Evolutionary conservation across 2,113 vertebrate genomes (phyloP), one percentile per base, ranked within the genome.

Genomic region (Plotosus lineatus): DNA sequence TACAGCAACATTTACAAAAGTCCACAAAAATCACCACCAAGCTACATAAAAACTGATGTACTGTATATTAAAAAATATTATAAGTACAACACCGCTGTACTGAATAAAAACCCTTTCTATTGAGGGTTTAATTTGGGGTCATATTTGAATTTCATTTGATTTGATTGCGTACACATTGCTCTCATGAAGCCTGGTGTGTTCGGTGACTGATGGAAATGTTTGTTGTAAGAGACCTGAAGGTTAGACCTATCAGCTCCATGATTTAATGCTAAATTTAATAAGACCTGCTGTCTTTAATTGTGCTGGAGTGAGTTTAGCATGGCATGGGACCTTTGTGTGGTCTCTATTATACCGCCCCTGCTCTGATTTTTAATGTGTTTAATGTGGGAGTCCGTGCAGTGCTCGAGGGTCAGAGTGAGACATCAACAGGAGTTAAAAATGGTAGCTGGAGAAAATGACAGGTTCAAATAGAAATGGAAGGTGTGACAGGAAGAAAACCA

Each of bases 311-410:
- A 33, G 63, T 76, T 84, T 73, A 72, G 73, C 7, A 71, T 55
- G 66, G 31, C 63, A 26, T 23, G 1, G 46, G 51, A 74, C 79
- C 83, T 78, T 74, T 78, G 3, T 10, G 56, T 74, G 75, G 74
- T 79, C 83, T 81, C 72, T 6, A 82, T 78, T 81, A 75, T 60
- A 75, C 73, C 77, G 68, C 77, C 89, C 63, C 77, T 75, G 75
- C 82, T 82, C 33, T 75, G 50, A n/a, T n/a, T 75, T 55, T 61
- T 15, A n/a, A 53, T 38, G 77, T 71, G 72, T 75, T 82, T 79
- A n/a, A n/a, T n/a, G 74, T 86, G 73, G 56, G 58, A 83, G 60
- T 72, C 80, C 55, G 81, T 50, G 69, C 46, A 12, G 46, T 50
- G 69, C 71, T 69, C 63, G 3, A 50, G 61, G 26, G 58, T 68